Base-by-base conservation (phyloP, 2,113 vertebrate species). In the Sinocyclocheilus anshuiensis region DNA sequence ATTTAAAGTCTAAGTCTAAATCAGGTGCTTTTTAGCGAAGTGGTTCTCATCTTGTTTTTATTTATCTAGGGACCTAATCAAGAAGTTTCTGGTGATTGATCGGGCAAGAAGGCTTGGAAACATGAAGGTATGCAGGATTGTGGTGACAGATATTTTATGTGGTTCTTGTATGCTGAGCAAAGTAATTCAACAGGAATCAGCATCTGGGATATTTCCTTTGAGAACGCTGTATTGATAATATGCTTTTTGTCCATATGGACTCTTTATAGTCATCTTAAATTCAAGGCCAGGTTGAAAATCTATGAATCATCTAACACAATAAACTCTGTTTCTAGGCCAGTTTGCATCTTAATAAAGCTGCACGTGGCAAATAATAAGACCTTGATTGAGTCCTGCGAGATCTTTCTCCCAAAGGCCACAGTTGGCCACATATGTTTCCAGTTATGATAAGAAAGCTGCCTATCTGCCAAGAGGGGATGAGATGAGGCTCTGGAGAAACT, bases 81-180 rank as follows among this genome's bases (percentile, higher is more conserved):
- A 96, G 95, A 99, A 97, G 55, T 95, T 99, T 53, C 96, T 99
- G 16, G 97, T 98, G 67, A 96, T 97, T 67, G 98, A 99, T 91
- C 95, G 97, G 86, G 97, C 97, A 36, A 93, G 96, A 83, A 91
- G 98, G 42, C 93, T 99, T 0, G 98, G 98, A 24, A 98, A 97
- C 92, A 98, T 99, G 97, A 99, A 99, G 97, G 98, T 98, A 61
- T 91, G 96, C 92, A 18, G 57, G 10, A 24, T 42, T 29, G 20
- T 84, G 6, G 55, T 61, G 36, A 36, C 57, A 39, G 4, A 36
- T 80, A 61, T 24, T 45, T 24, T 26, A 16, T 63, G 11, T 80
- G 13, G 33, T 50, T 50, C 11, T 79, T 59, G 2, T 22, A 39
- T 24, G 57, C 6, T 42, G 12, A 63, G 55, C 20, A 63, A 80